Evolutionary conservation across 2,888 invertebrate species (phyloP), one percentile per base, ranked within the genome.

Genomic region (Hedya salicella): DNA sequence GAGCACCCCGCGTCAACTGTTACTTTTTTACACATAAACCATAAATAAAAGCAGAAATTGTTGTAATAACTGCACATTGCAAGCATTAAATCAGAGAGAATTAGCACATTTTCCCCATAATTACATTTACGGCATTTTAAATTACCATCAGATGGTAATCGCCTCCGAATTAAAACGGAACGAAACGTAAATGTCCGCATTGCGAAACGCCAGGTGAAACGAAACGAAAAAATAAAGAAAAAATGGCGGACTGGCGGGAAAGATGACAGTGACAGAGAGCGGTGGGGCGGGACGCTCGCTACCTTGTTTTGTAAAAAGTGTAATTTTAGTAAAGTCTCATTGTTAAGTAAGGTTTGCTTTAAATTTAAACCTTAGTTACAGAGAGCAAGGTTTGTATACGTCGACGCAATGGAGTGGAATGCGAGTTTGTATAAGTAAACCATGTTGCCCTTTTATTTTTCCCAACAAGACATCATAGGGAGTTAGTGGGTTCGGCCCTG

Each of bases 211-310:
- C 68, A 68, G 68, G 66, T 68, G 65, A 21, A 52, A 68, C 50
- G 57, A 46, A 67, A 42, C 67, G 66, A 61, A 62, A 62, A 65
- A 68, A 68, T 49, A 17, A 60, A 63, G 53, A 53, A 36, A 61
- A 65, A 57, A 63, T 53, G 53, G 53, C 42, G 32, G 49, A 19
- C 48, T 16, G 63, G 56, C 46, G 61, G 57, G 52, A 52, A 66
- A 57, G 61, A 68, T 66, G 68, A 68, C 64, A 68, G 62, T 68
- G 66, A 68, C 68, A 66, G 66, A 61, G 65, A 66, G 66, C 60
- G 52, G 52, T 9, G n/a, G 49, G 60, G 61, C 54, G 48, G 61
- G 42, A 32, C 53, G 49, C 39, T 14, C 11, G 19, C 46, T 40
- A 66, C 61, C 49, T 66, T 53, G 25, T 17, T 19, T 44, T 57